Conservation (phyloP, 2,797 vertebrate genomes). For the Schizopygopsis malacanthus region DNA sequence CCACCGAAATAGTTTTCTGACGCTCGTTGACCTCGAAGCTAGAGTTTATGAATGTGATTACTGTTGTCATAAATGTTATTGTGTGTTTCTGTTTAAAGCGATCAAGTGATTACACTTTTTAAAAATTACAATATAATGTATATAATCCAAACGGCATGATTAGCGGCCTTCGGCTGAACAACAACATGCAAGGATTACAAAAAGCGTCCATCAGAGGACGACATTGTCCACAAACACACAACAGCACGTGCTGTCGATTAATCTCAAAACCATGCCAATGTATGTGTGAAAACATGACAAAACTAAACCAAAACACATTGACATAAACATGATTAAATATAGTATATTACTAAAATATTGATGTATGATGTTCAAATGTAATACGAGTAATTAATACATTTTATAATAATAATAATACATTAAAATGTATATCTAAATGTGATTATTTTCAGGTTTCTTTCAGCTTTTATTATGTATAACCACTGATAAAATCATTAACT, state of each 20-base stretch:
- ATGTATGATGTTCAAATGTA: neutral
- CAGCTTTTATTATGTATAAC: neutral
- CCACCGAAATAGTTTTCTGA: neutral
- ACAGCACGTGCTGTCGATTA: too few species aligned
- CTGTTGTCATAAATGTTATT: neutral
- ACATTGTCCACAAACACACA: neutral
- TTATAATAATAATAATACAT: neutral
- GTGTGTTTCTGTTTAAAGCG: neutral
- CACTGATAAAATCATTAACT: neutral
- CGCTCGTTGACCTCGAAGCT: neutral
- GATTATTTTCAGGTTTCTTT: neutral
- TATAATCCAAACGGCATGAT: neutral
- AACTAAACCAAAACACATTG: too few species aligned
- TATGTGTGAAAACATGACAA: too few species aligned
- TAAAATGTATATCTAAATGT: neutral
- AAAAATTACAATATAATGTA: neutral
- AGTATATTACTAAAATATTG: neutral
- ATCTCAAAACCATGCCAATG: too few species aligned
- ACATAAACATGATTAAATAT: too few species aligned
- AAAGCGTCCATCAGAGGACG: neutral
- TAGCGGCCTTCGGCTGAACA: neutral
- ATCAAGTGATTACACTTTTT: neutral
- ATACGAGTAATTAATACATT: neutral
- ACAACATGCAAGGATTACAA: neutral
- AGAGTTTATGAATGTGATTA: neutral